Evolutionary conservation across 1,140 invertebrate species (phyloP).

Genomic region (Lerema accius): DNA sequence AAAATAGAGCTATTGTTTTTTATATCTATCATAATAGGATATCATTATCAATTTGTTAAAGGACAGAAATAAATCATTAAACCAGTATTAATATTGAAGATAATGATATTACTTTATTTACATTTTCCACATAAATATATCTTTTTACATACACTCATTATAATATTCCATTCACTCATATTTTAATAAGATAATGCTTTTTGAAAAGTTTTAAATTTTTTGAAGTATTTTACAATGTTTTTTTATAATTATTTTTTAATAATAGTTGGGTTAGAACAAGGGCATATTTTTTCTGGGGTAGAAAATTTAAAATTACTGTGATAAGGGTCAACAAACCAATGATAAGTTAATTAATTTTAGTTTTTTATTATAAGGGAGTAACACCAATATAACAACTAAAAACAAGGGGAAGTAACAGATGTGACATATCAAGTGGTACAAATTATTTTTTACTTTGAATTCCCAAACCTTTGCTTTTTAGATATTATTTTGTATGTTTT

Average conservation of each 20-base stretch:
- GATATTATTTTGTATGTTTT: background rate
- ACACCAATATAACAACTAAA: constrained; percentile 3
- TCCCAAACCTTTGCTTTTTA: constrained; percentile 15
- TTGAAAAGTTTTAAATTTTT: constrained; percentile 3
- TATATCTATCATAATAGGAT: no score
- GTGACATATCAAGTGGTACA: constrained; percentile 4
- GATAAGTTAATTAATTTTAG: background rate
- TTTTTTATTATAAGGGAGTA: background rate
- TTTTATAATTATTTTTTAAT: no score
- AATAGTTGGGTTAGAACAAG: constrained; percentile 2
- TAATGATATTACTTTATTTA: no score
- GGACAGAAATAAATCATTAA: no score
- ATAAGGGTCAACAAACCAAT: background rate
- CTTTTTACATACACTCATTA: no score
- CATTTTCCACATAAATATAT: no score
- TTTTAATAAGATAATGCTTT: no score
- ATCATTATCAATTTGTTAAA: no score
- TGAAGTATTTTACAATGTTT: background rate
- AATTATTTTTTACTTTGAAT: constrained; percentile 31
- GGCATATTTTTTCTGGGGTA: background rate
- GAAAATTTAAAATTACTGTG: background rate
- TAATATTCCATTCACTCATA: no score
- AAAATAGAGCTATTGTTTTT: no score
- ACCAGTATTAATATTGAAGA: no score
- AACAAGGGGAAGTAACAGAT: constrained; percentile 8